A percentile compares a stretch with the other conserved stretches of the same genome.
phyloP scores from a whole-genome alignment of 1,140 invertebrate species.

The Littorina saxatilis region DNA sequence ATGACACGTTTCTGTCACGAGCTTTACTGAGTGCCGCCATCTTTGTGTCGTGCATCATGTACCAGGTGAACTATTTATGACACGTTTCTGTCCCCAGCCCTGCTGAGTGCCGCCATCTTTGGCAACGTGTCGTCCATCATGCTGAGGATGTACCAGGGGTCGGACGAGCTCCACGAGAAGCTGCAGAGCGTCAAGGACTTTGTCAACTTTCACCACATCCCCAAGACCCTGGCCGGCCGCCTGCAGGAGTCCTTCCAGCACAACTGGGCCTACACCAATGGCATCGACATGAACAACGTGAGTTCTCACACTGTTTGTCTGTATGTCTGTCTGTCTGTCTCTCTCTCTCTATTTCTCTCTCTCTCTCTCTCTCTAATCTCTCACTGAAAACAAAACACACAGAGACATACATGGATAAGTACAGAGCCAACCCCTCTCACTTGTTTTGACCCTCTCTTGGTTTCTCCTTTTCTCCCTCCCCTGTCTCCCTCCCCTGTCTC shows the following conservation, averaged over 20 bases:
- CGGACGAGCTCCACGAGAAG: conserved; percentile 97
- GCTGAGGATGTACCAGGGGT: conserved; percentile 97
- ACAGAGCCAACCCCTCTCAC: conserved; percentile 82
- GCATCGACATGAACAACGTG: conserved; percentile 97
- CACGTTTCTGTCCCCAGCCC: conserved; percentile 81
- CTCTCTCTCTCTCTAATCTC: conserved; percentile 97
- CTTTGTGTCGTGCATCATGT: no score
- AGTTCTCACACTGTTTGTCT: conserved; percentile 92
- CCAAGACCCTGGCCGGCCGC: conserved; percentile 95
- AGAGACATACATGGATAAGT: conserved; percentile 99
- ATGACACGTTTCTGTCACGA: no score
- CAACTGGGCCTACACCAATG: conserved; percentile 99
- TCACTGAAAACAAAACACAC: conserved; percentile 99
- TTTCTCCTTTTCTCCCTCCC: no score
- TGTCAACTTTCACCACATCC: conserved; percentile 81
- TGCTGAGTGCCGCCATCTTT: conserved; percentile 99
- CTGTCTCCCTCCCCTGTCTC: no score
- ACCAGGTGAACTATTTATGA: no score
- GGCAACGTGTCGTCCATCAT: conserved; percentile 99
- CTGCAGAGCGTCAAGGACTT: conserved; percentile 97
- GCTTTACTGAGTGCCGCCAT: no score
- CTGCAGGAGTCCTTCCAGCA: conserved; percentile 99
- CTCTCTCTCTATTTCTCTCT: conserved; percentile 95
- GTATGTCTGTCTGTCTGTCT: conserved; percentile 85
- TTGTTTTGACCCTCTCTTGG: background rate